A percentile compares a stretch with the other conserved stretches of the same genome.
phyloP scores from a whole-genome alignment of 2,113 vertebrate genomes.

The Centropus unirufus region DNA sequence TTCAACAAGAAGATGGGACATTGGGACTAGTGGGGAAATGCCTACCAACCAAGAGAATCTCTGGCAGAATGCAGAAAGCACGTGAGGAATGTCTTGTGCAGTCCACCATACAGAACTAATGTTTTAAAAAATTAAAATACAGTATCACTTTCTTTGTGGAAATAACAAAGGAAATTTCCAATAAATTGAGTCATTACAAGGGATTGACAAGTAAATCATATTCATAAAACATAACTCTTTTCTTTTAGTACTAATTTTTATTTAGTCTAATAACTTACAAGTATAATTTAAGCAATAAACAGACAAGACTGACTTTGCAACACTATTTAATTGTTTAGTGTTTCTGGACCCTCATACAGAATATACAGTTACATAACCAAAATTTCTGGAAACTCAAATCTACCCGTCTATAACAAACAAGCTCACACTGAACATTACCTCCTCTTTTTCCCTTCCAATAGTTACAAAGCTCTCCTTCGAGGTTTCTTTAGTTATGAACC shows the following conservation, averaged over 20 bases:
- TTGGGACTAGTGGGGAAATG: neutral
- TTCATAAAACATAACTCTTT: neutral
- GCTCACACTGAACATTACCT: neutral
- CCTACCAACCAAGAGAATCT: neutral
- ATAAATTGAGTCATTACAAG: neutral
- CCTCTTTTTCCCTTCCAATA: neutral
- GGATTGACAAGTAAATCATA: neutral
- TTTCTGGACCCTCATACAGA: neutral
- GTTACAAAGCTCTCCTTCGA: neutral
- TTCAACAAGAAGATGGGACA: neutral
- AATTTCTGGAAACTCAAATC: neutral
- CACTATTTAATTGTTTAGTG: neutral
- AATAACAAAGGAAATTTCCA: neutral
- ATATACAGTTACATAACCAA: neutral
- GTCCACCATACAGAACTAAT: neutral
- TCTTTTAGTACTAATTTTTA: too few species aligned
- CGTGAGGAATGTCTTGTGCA: neutral
- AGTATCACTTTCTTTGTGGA: neutral
- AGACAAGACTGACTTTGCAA: neutral
- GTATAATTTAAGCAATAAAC: accelerated
- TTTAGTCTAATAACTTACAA: neutral
- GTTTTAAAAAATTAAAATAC: neutral
- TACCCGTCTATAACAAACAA: neutral
- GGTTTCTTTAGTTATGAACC: slow-evolving; percentile 19
- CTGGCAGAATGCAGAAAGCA: neutral